These are phyloP conservation scores for Calliopum simillimum DNA, from an alignment of 2,888 invertebrate species.

Conservation along the genomic window DNA sequence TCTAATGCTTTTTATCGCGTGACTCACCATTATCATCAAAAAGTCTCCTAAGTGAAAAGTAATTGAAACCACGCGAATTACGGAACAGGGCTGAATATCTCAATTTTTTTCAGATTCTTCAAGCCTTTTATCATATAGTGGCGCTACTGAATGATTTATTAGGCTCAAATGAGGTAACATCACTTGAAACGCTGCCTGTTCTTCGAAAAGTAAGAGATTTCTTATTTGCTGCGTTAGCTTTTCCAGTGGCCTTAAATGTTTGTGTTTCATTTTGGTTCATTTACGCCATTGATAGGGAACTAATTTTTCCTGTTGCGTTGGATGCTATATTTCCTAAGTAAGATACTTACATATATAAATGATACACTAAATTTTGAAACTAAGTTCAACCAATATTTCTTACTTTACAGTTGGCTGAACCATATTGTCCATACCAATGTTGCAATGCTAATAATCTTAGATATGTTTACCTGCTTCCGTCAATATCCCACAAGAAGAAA, in stretches of 20 bases:
- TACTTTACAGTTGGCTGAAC: constrained; percentile 81
- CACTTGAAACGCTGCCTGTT: constrained; percentile 70
- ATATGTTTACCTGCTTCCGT: constrained; percentile 79
- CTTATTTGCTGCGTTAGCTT: constrained; percentile 77
- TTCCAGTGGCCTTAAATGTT: constrained; percentile 85
- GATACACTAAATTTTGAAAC: background rate
- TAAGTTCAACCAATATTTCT: background rate
- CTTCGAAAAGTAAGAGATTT: constrained; percentile 76
- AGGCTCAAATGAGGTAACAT: constrained; percentile 75
- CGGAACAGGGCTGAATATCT: too few relatives aligned
- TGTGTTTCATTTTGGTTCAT: constrained; percentile 88
- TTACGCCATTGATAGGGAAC: constrained; percentile 86
- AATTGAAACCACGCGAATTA: too few relatives aligned
- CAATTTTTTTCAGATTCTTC: constrained; percentile 72
- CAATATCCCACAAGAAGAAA: constrained; percentile 77
- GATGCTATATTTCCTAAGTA: constrained; percentile 82
- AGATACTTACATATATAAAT: constrained; percentile 31
- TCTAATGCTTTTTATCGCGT: too few relatives aligned
- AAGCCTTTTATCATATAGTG: constrained; percentile 81
- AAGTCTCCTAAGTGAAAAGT: too few relatives aligned
- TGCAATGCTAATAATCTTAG: constrained; percentile 79
- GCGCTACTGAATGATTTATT: constrained; percentile 80
- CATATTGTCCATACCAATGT: constrained; percentile 92
- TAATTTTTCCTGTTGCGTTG: constrained; percentile 85
- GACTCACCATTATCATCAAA: too few relatives aligned